Evolutionary conservation across 2,888 invertebrate species (phyloP), one percentile per base, ranked within the genome.

Genomic region (Eristalis pertinax): DNA sequence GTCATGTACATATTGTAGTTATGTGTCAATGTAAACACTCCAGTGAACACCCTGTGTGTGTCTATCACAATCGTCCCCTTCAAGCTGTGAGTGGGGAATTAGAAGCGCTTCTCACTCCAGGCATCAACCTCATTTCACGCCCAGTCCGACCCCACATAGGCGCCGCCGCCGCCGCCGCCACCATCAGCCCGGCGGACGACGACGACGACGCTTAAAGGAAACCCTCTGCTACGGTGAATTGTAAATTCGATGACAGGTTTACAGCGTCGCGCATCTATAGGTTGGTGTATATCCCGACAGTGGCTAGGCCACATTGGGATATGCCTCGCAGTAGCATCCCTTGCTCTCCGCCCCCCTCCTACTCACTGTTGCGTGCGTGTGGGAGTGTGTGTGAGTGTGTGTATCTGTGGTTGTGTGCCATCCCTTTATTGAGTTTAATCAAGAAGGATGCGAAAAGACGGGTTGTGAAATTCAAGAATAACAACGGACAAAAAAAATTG

Each of bases 241-340:
- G 81, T 81, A 50, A 82, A 86, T 81, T 85, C 73, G 85, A 73
- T 81, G 77, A 77, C 85, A 81, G 73, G 81, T 81, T 81, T 64
- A 85, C 64, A 85, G 69, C 60, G 41, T 74, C 69, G 73, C 77
- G 58, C 68, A 69, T 73, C 76, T 73, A 56, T 63, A 56, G 43
- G 26, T 32, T 50, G 50, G 56, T 78, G 64, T 68, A 73, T 58
- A 69, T 69, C 64, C 62, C 32, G 19, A 38, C 38, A 38, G 38
- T 38, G 38, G 38, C 38, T 38, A 38, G 38, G 64, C 11, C 38
- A 32, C 62, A 29, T 26, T 35, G 13, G 43, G 60, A 50, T 76
- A 56, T 70, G 26, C 13, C 24, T 38, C 38, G 13, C 38, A 38
- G 38, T 38, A 13, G 13, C 38, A 38, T 13, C 32, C 32, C 8